Evolutionary conservation across 2,113 vertebrate species (phyloP).

Genomic region (Rhagologus leucostigma): DNA sequence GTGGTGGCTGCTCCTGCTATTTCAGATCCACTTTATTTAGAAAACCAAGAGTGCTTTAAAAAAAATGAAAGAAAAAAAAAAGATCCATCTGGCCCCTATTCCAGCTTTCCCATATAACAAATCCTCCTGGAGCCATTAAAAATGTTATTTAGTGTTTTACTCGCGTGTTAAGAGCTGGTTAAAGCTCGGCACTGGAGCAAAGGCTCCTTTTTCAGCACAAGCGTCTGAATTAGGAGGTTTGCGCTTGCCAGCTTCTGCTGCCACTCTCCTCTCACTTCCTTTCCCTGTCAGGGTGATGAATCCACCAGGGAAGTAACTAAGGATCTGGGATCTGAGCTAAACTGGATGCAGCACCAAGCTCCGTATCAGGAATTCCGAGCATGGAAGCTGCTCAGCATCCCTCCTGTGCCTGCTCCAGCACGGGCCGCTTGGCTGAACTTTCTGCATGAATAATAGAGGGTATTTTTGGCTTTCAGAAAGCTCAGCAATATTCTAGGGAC

Average conservation of each 20-base stretch:
- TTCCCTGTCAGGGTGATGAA: neutral
- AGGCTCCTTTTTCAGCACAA: neutral
- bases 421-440: neutral
- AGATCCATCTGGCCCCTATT: neutral
- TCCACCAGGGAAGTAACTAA: neutral
- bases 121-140: neutral
- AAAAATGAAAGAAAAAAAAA: neutral
- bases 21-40: neutral
- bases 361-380: neutral
- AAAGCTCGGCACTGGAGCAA: neutral
- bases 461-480: neutral
- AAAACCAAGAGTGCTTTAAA: neutral
- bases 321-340: neutral
- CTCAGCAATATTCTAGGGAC: neutral
- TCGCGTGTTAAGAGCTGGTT: neutral
- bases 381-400: neutral
- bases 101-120: neutral
- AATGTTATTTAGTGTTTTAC: neutral
- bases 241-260: neutral
- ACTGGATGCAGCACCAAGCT: neutral
- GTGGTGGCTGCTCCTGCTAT: neutral
- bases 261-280: neutral
- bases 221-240: neutral
- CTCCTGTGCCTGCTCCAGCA: neutral
- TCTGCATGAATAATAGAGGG: neutral